These are phyloP conservation scores for Ormyrus labotus DNA, from an alignment of 2,888 invertebrate species.

Conservation along the genomic window DNA sequence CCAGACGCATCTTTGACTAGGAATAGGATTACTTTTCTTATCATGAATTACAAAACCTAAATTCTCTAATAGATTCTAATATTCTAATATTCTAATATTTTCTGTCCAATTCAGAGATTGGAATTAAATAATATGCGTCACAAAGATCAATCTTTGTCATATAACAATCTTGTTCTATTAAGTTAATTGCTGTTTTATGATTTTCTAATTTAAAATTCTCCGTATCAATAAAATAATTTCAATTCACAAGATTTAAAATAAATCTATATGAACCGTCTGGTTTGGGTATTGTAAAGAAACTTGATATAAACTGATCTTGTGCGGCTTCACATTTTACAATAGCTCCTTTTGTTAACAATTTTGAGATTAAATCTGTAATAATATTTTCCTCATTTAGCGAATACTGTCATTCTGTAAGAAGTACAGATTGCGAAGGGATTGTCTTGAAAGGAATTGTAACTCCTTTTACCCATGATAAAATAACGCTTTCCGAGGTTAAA, in stretches of 20 bases:
- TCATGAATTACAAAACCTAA: too few relatives aligned
- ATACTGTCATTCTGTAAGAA: not conserved
- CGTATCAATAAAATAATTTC: not conserved
- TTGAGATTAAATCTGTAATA: not conserved
- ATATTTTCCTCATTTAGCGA: not conserved
- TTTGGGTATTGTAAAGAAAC: not conserved
- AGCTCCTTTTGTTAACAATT: not conserved
- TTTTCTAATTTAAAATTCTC: not conserved
- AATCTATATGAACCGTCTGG: not conserved
- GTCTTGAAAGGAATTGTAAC: not conserved
- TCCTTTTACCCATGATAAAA: too few relatives aligned
- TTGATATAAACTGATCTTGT: not conserved
- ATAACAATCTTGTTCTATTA: not conserved
- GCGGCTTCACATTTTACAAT: too few relatives aligned
- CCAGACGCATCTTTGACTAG: too few relatives aligned
- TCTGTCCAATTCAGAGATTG: not conserved
- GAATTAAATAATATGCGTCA: not conserved
- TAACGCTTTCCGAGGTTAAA: too few relatives aligned
- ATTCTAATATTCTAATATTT: not conserved
- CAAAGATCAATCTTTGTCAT: not conserved
- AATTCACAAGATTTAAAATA: not conserved
- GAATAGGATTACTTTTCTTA: too few relatives aligned
- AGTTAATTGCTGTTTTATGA: not conserved
- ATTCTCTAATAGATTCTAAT: too few relatives aligned
- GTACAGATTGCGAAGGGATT: too few relatives aligned